Percentiles rank a stretch among this genome's conserved stretches.
These are phyloP conservation scores for Triplophysa rosa DNA, from an alignment of 2,113 vertebrate genomes.

Conservation along the genomic window DNA sequence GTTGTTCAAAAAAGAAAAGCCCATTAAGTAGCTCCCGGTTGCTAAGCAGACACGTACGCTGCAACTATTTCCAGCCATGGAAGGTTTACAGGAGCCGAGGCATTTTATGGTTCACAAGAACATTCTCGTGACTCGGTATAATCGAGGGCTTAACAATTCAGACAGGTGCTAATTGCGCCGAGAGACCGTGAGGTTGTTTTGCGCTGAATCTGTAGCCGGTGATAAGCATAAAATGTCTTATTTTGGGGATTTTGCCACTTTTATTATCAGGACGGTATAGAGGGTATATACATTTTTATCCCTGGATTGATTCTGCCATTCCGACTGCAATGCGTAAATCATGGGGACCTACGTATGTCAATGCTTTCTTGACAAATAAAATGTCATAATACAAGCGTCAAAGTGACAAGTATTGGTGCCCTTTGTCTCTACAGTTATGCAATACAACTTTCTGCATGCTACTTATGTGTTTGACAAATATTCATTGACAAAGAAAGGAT, in stretches of 20 bases:
- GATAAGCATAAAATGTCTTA: neutral
- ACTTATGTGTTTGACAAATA: too few relatives aligned
- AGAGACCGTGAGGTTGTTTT: neutral
- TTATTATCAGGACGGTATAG: neutral
- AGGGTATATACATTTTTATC: too few relatives aligned
- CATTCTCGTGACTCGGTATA: constrained; percentile 25
- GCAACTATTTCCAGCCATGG: constrained; percentile 1
- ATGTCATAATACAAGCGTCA: too few relatives aligned
- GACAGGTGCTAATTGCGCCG: constrained; percentile 32
- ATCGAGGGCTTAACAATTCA: constrained; percentile 33
- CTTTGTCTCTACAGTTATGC: too few relatives aligned
- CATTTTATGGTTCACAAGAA: constrained; percentile 3
- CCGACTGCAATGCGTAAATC: too few relatives aligned
- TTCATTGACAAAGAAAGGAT: too few relatives aligned
- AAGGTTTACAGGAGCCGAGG: constrained; percentile 1
- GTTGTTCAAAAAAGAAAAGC: constrained; percentile 24
- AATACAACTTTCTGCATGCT: too few relatives aligned
- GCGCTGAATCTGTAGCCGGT: neutral
- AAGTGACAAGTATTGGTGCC: too few relatives aligned
- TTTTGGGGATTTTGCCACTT: neutral
- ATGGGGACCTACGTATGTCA: too few relatives aligned
- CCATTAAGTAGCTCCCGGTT: constrained; percentile 28
- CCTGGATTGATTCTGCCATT: too few relatives aligned
- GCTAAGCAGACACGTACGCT: constrained; percentile 20
- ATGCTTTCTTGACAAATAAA: too few relatives aligned